Base-by-base conservation (phyloP, 1,140 invertebrate genomes). In the Chironomus striatipennis region DNA sequence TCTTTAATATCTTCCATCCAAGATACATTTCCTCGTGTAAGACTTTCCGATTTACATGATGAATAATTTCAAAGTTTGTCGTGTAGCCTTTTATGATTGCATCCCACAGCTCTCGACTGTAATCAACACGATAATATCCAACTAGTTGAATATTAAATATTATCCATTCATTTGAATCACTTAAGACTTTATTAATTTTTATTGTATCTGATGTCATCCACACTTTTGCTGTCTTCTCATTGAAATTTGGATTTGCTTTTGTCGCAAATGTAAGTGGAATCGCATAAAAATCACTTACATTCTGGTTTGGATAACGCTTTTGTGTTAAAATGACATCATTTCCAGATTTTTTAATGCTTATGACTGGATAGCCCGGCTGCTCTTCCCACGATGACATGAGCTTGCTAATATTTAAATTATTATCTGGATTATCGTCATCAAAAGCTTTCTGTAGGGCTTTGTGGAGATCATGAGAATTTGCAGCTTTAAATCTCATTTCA, bases 131-230 rank as follows among this genome's bases (percentile, higher is more conserved):
- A 57, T 57, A 57, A 57, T n/a, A 57, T 5, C 47, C 47, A 12
- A 57, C 47, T 57, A n/a, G 47, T 57, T 57, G 47, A 57, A 57
- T 57, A 57, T 57, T 57, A 15, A 57, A 57, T 12, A 57, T 57
- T n/a, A 57, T 57, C 47, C 47, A 57, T n/a, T 57, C 47, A 57
- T 57, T 10, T 15, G 47, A 15, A 12, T 1, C 5, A 2, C 8
- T 57, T n/a, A 57, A 57, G n/a, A 57, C 15, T 5, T 57, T 4
- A n/a, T 57, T n/a, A 57, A 57, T 57, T 57, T n/a, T 57, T n/a
- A 57, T 57, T 12, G 12, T 15, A 12, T 57, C 12, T 15, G 47
- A 57, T 57, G 47, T 57, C 47, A 57, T 57, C 47, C 47, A 57
- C 12, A 57, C 24, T 34, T 34, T 34, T 34, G 47, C 47, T 57